Evolutionary conservation across 2,888 invertebrate species (phyloP), one percentile per base, ranked within the genome.

Genomic region (Sinotaia quadrata): DNA sequence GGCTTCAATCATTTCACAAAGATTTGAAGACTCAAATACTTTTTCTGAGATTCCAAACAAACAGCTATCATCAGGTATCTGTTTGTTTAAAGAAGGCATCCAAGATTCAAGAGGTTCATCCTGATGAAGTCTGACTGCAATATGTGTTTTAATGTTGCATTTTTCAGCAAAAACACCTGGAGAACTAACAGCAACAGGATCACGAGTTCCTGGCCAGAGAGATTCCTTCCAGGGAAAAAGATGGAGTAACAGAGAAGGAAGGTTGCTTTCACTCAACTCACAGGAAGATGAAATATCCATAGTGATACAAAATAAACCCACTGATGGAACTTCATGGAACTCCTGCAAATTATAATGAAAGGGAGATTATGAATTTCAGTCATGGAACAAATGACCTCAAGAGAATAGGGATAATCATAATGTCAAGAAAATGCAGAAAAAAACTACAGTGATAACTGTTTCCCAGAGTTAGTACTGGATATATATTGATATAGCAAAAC

Each of bases 241-340:
- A 31, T 74, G 73, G 27, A 87, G 57, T 15, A 34, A 24, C 31
- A 56, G 33, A 29, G 44, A 36, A 3, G 47, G 36, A 29, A n/a
- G n/a, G n/a, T n/a, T n/a, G n/a, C n/a, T n/a, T n/a, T n/a, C n/a
- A n/a, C n/a, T n/a, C n/a, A n/a, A n/a, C n/a, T n/a, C n/a, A n/a
- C n/a, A n/a, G n/a, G n/a, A n/a, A n/a, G n/a, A n/a, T n/a, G n/a
- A n/a, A n/a, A n/a, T n/a, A n/a, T n/a, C n/a, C n/a, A n/a, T n/a
- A n/a, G n/a, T n/a, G n/a, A n/a, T n/a, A n/a, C n/a, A n/a, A 78
- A 84, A 90, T 49, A 90, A 71, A 24, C 90, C 90, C 63, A 84
- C 75, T 4, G 89, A 84, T 29, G 89, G 84, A 29, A 85, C 72
- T 70, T 85, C 85, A 44, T 57, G 56, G 68, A 77, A 84, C 5